Evolutionary conservation across 2,113 vertebrate species (phyloP).

Genomic region (Macroglossus sobrinus): DNA sequence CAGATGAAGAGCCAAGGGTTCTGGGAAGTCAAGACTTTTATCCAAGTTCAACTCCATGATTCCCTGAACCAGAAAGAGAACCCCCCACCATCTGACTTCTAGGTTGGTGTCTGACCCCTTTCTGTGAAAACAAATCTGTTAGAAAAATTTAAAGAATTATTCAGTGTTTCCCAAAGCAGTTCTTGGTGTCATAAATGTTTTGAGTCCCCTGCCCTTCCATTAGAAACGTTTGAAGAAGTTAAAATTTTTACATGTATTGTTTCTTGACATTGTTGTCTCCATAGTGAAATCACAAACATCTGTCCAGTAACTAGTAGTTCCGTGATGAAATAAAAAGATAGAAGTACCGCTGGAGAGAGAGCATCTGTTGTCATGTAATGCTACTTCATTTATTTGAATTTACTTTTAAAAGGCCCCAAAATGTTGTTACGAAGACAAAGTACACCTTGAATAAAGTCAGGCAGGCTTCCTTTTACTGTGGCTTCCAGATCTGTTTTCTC

Average conservation of each 20-base stretch:
- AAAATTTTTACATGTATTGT: not conserved
- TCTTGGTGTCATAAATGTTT: not conserved
- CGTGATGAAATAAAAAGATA: not conserved
- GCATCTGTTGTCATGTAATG: not conserved
- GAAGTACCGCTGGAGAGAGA: not conserved
- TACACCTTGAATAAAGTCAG: not conserved
- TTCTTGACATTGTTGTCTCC: not conserved
- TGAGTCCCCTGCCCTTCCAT: not conserved
- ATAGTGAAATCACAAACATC: not conserved
- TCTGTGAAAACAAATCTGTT: not conserved
- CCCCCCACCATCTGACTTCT: not conserved
- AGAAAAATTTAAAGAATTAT: not conserved
- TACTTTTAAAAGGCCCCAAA: not conserved
- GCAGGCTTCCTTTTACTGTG: not conserved
- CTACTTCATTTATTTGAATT: slow-evolving; percentile 8
- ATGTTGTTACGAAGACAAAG: not conserved
- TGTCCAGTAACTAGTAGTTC: not conserved
- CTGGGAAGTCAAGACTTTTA: not conserved
- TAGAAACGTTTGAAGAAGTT: not conserved
- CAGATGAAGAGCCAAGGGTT: not conserved
- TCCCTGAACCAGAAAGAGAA: not conserved
- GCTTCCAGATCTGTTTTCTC: not conserved
- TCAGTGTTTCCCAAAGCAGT: not conserved
- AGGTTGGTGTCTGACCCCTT: not conserved
- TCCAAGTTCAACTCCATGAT: not conserved